Conservation (phyloP, 1,140 invertebrate species). For the Neodiprion pinetum region DNA sequence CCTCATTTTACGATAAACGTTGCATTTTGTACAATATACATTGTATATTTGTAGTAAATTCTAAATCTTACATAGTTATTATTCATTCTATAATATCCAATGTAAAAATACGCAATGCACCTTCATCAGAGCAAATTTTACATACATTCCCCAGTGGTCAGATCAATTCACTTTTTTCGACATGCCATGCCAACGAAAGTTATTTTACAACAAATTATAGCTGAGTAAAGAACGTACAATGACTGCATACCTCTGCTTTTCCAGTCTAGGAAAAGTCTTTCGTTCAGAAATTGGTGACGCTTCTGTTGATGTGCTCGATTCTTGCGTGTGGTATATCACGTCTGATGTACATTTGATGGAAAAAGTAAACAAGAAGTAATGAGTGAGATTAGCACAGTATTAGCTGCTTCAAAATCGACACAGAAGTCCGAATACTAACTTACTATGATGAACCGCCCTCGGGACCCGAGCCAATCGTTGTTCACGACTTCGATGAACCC, state of each 20-base stretch:
- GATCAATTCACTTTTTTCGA: no score
- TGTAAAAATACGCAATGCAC: no score
- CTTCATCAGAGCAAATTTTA: no score
- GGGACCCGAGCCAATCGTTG: conserved; percentile 57
- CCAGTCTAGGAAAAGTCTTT: conserved; percentile 59
- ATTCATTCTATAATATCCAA: no score
- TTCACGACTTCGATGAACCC: conserved; percentile 46
- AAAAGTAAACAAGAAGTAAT: conserved; percentile 23
- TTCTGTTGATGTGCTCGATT: conserved; percentile 65
- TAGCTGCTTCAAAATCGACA: conserved; percentile 36
- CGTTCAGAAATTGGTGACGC: conserved; percentile 64
- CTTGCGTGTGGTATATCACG: conserved; percentile 63
- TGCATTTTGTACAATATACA: no score
- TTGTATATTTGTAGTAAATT: no score
- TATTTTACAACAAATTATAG: no score
- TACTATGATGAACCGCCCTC: conserved; percentile 68
- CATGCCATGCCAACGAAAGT: no score
- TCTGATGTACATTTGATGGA: conserved; percentile 47
- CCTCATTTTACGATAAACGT: no score
- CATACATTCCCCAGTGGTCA: no score
- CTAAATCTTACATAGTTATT: no score
- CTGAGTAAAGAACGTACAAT: neutral
- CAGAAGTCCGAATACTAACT: conserved; percentile 65
- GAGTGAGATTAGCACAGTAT: conserved; percentile 27
- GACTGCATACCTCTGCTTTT: conserved; percentile 50